These are phyloP conservation scores for Genyomyrus donnyi DNA, from an alignment of 2,113 vertebrate species.

Conservation along the genomic window DNA sequence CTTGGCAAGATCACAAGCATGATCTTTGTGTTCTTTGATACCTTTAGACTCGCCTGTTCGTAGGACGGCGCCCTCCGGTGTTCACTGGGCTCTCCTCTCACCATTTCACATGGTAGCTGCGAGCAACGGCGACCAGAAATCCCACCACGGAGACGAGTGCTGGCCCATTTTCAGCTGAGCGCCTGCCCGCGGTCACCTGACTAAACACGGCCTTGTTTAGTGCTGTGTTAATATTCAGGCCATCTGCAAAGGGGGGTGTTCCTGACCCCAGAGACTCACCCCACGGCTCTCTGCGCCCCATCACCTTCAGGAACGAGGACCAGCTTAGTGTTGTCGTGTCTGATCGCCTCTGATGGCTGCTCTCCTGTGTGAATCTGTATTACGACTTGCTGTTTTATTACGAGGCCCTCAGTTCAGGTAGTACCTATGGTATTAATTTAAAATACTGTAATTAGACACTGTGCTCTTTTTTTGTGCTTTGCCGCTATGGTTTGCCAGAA, in stretches of 20 bases:
- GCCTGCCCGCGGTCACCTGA: neutral
- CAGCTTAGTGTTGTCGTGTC: neutral
- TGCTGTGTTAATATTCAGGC: neutral
- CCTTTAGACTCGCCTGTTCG: neutral
- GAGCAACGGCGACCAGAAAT: neutral
- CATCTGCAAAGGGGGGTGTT: neutral
- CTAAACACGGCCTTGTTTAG: neutral
- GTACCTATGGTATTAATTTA: neutral
- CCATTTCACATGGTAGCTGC: neutral
- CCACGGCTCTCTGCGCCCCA: neutral
- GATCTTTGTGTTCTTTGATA: neutral
- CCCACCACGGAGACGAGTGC: neutral
- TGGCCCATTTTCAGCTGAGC: neutral
- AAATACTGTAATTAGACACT: neutral
- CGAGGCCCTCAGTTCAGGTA: slow-evolving; percentile 5
- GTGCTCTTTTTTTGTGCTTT: neutral
- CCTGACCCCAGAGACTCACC: neutral
- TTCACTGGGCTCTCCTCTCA: neutral
- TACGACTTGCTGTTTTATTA: neutral
- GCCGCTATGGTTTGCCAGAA: slow-evolving; percentile 8
- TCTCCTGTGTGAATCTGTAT: neutral
- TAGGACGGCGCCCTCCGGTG: neutral
- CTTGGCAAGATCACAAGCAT: neutral
- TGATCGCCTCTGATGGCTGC: neutral
- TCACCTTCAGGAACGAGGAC: neutral